phyloP scores from a whole-genome alignment of 2,888 invertebrate species.

The Morinoia aosen region DNA sequence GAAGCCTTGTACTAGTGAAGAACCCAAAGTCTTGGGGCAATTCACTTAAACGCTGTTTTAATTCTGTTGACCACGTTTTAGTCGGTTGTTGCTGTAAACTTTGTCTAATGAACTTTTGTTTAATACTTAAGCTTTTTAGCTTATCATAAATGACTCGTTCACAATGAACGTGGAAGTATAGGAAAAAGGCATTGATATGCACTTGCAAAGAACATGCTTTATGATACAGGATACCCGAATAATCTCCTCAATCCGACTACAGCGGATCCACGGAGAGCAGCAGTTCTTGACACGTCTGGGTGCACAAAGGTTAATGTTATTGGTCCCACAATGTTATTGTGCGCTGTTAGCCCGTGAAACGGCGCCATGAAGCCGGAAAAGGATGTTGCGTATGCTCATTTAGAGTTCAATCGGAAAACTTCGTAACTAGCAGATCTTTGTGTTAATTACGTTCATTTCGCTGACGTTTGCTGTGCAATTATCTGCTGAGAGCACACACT shows the following conservation, averaged over 20 bases:
- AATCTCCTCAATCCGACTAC: neutral
- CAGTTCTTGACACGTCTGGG: neutral
- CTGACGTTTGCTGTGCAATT: neutral
- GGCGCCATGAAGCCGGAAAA: neutral
- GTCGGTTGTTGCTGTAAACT: constrained; percentile 14
- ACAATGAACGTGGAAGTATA: neutral
- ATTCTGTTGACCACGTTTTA: constrained; percentile 12
- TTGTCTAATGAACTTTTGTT: constrained; percentile 21
- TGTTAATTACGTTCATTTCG: neutral
- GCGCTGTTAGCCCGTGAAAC: neutral
- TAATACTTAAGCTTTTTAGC: constrained; percentile 33
- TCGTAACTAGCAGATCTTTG: neutral
- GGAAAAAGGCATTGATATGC: neutral
- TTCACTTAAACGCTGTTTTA: neutral
- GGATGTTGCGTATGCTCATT: neutral
- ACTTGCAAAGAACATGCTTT: neutral
- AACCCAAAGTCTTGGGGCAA: neutral
- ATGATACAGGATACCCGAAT: neutral
- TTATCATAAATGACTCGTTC: constrained; percentile 27
- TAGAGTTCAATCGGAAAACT: neutral
- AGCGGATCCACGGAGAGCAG: neutral
- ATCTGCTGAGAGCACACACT: neutral
- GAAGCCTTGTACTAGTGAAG: neutral
- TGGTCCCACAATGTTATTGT: neutral
- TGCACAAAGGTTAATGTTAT: neutral